Evolutionary conservation across 1,140 invertebrate species (phyloP).

Genomic region (Amyelois transitella): DNA sequence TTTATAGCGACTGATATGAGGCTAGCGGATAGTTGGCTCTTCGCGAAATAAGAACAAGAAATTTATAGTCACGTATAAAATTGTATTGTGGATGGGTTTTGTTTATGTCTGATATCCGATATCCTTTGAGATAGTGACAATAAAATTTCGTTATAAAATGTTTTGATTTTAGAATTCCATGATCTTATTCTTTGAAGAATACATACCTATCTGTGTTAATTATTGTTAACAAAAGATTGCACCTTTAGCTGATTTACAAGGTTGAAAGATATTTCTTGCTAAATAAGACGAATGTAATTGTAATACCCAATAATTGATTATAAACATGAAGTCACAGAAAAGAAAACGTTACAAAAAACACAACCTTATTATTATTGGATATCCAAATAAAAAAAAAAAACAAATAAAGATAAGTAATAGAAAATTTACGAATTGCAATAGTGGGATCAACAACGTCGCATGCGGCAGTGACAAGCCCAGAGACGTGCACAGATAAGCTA

Average conservation of each 20-base stretch:
- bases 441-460: slow-evolving; percentile 34
- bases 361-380: neutral
- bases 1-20: slow-evolving; percentile 69
- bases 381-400: neutral
- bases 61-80: slow-evolving; percentile 64
- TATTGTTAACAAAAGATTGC: no score
- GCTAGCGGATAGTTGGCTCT: slow-evolving; percentile 41
- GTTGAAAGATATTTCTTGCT: no score
- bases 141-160: slow-evolving; percentile 19
- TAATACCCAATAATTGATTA: no score
- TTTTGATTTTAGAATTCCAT: no score
- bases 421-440: slow-evolving; percentile 36
- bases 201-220: no score
- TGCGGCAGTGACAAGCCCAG: slow-evolving; percentile 60
- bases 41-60: slow-evolving; percentile 47
- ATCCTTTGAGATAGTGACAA: slow-evolving; percentile 6
- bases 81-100: slow-evolving; percentile 33
- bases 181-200: no score
- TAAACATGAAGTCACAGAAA: no score
- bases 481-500: slow-evolving; percentile 55
- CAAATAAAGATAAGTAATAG: slow-evolving; percentile 11
- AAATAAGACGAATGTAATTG: no score
- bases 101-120: neutral
- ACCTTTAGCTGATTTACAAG: no score
- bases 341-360: no score